These are phyloP conservation scores for Catocala fraxini DNA, from an alignment of 2,888 invertebrate genomes.

Conservation along the genomic window DNA sequence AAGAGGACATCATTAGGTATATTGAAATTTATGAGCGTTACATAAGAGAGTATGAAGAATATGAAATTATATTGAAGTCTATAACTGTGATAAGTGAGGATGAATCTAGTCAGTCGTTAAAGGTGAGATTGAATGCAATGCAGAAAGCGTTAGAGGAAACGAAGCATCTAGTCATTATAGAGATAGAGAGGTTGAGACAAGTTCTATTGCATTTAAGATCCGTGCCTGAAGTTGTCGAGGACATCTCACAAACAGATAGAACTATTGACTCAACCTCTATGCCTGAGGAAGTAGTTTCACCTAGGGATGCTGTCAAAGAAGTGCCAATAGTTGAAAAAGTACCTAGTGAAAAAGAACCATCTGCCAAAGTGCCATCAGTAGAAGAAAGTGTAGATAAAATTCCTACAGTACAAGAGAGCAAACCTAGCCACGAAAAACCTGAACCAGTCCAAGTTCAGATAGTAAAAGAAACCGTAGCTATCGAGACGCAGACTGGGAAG, in stretches of 20 bases:
- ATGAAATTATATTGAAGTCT: constrained; percentile 78
- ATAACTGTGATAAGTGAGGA: constrained; percentile 79
- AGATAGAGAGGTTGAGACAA: constrained; percentile 85
- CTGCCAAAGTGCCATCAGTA: constrained; percentile 50
- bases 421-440: constrained; percentile 52
- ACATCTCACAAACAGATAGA: constrained; percentile 86
- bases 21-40: constrained; percentile 83
- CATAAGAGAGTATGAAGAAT: constrained; percentile 80
- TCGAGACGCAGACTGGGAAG: constrained; percentile 91
- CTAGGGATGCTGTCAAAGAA: constrained; percentile 60
- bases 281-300: constrained; percentile 90
- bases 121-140: constrained; percentile 87
- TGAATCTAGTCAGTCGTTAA: constrained; percentile 85
- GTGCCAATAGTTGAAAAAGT: constrained; percentile 41
- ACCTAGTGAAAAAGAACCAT: constrained; percentile 14
- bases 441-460: constrained; percentile 44
- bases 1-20: constrained; percentile 78
- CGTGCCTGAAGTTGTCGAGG: constrained; percentile 74
- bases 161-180: constrained; percentile 87
- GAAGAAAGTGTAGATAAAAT: constrained; percentile 53
- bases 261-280: constrained; percentile 91
- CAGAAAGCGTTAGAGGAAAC: constrained; percentile 88
- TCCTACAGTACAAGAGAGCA: constrained; percentile 58
- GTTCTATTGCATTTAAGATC: constrained; percentile 77
- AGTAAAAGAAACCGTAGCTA: constrained; percentile 64